Conservation (phyloP, 2,113 vertebrate genomes). For the Esox niger region DNA sequence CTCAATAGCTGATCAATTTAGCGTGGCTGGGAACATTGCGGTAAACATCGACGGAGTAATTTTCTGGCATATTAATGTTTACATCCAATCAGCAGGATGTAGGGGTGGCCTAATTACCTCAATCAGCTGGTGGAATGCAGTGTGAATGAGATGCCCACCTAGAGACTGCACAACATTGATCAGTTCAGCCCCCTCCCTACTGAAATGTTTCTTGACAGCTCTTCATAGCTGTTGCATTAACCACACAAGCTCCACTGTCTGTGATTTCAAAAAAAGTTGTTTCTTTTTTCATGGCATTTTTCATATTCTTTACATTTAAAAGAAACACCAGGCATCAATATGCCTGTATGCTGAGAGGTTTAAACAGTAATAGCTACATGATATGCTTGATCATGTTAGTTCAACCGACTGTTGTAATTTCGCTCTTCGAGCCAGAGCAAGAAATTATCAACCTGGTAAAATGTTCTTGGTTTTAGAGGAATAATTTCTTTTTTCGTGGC, state of each 20-base stretch:
- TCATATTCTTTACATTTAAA: conserved; percentile 17
- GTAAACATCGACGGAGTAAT: conserved; percentile 71
- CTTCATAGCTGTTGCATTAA: conserved; percentile 71
- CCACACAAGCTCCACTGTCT: conserved; percentile 52
- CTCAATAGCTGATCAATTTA: conserved; percentile 70
- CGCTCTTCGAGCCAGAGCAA: conserved; percentile 28
- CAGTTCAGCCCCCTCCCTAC: conserved; percentile 66
- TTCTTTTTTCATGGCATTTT: background rate
- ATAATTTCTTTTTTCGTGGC: conserved; percentile 53
- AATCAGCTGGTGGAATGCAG: conserved; percentile 70
- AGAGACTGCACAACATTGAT: conserved; percentile 70
- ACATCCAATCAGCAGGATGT: conserved; percentile 74
- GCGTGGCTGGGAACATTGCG: conserved; percentile 53
- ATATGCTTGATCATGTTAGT: conserved; percentile 7
- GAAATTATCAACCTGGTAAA: conserved; percentile 51
- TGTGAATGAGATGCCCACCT: conserved; percentile 67
- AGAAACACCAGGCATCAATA: conserved; percentile 34
- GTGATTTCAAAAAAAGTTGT: conserved; percentile 57
- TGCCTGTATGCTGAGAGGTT: conserved; percentile 31
- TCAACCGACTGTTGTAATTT: conserved; percentile 50
- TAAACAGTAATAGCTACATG: background rate
- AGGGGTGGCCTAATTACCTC: conserved; percentile 70
- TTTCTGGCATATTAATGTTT: conserved; percentile 79
- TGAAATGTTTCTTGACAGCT: conserved; percentile 73
- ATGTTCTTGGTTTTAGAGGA: conserved; percentile 58